Percentiles rank a stretch among this genome's conserved stretches.
Evolutionary conservation across 2,888 invertebrate species (phyloP).

Genomic region (Erebia palarica): DNA sequence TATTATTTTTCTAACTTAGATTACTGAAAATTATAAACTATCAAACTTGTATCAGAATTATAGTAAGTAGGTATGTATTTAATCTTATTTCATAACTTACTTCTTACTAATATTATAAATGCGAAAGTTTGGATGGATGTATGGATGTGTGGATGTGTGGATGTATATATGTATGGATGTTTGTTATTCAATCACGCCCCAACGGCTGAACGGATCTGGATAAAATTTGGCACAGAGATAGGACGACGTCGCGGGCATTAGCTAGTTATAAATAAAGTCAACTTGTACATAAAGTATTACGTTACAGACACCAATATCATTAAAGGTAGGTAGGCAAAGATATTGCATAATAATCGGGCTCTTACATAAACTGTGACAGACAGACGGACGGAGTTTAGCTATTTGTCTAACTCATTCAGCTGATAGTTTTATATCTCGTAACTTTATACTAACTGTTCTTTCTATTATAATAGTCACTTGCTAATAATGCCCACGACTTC

Average conservation of each 20-base stretch:
- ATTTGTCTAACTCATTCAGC: constrained; percentile 15
- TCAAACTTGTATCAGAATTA: no score
- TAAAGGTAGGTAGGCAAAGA: constrained; percentile 44
- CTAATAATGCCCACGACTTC: no score
- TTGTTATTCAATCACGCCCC: no score
- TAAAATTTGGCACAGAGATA: no score
- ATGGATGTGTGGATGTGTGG: no score
- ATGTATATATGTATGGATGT: no score
- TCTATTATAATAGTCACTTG: not conserved
- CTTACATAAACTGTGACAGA: constrained; percentile 38
- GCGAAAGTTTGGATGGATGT: no score
- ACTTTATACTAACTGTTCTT: not conserved
- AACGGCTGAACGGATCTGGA: no score
- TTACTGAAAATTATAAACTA: not conserved
- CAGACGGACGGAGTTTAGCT: constrained; percentile 22
- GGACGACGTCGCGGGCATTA: no score
- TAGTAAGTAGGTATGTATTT: no score
- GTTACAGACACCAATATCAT: constrained; percentile 36
- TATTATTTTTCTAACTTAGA: not conserved
- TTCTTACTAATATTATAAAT: no score
- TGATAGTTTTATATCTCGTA: not conserved
- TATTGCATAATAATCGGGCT: constrained; percentile 44
- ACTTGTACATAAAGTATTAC: constrained; percentile 35
- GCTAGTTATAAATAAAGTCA: constrained; percentile 22
- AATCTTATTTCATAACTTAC: no score